Percentiles rank a stretch among this genome's conserved stretches.
These are phyloP conservation scores for Uropetala carovei DNA, from an alignment of 2,888 invertebrate genomes.

Conservation along the genomic window DNA sequence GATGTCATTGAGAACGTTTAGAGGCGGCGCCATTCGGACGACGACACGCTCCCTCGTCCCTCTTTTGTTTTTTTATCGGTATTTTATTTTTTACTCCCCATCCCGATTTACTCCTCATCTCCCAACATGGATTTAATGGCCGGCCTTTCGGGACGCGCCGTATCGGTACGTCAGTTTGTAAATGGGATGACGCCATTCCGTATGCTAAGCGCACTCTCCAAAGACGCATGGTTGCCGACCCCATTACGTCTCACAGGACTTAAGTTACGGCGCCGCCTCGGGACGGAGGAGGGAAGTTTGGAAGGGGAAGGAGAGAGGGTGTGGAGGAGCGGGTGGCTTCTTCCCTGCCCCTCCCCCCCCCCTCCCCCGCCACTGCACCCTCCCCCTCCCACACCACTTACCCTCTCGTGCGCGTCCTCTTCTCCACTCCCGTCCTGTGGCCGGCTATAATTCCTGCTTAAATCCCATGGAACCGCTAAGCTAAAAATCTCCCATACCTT, in stretches of 20 bases:
- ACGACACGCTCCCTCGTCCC: no score
- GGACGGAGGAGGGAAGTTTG: not conserved
- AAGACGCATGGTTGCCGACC: conserved; percentile 36
- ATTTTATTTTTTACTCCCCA: not conserved
- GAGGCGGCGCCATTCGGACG: no score
- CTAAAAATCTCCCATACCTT: not conserved
- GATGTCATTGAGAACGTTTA: no score
- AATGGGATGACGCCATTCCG: conserved; percentile 35
- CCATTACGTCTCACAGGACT: conserved; percentile 47
- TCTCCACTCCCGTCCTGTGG: conserved; percentile 40
- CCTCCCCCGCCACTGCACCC: not conserved
- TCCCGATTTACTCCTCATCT: not conserved
- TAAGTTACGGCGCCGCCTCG: conserved; percentile 20
- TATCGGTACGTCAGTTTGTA: conserved; percentile 40
- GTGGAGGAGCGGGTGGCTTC: not conserved
- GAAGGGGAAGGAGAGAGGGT: not conserved
- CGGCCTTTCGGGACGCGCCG: not conserved
- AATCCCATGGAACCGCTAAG: conserved; percentile 49
- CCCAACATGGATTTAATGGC: not conserved
- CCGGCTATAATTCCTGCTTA: conserved; percentile 36
- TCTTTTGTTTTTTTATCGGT: no score
- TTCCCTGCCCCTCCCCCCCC: not conserved
- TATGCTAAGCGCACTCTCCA: conserved; percentile 2
- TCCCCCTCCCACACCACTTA: not conserved
- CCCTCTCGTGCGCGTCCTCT: not conserved